Evolutionary conservation across 2,113 vertebrate species (phyloP).

Genomic region (Acanthisitta chloris): DNA sequence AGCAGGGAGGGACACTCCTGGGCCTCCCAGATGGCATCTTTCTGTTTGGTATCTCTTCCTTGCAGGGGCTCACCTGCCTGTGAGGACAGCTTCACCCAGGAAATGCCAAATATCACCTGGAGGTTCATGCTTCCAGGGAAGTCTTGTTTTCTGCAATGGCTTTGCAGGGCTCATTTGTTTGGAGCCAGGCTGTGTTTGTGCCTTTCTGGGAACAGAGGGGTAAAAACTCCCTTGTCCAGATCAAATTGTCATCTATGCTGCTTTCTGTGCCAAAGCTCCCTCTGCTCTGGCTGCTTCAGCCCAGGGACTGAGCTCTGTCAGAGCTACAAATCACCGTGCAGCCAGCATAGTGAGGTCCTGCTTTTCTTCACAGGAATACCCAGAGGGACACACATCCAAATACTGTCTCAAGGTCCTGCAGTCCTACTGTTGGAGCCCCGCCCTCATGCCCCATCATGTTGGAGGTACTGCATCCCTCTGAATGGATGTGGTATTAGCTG

Average conservation of each 20-base stretch:
- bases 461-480: neutral
- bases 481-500: neutral
- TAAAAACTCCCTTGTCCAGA: neutral
- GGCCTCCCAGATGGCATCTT: fast-evolving
- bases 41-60: fast-evolving
- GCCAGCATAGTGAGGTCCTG: neutral
- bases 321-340: neutral
- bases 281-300: neutral
- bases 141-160: neutral
- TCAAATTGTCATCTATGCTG: neutral
- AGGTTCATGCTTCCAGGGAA: neutral
- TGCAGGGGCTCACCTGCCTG: neutral
- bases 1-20: neutral
- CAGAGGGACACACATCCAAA: neutral
- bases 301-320: neutral
- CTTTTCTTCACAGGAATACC: neutral
- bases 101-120: neutral
- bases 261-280: neutral
- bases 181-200: neutral
- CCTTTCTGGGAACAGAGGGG: neutral
- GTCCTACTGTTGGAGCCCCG: neutral
- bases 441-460: fast-evolving
- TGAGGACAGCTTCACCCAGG: neutral
- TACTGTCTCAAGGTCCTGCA: neutral
- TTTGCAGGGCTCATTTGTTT: neutral